Evolutionary conservation across 2,888 invertebrate genomes (phyloP).

Genomic region (Dione juno): DNA sequence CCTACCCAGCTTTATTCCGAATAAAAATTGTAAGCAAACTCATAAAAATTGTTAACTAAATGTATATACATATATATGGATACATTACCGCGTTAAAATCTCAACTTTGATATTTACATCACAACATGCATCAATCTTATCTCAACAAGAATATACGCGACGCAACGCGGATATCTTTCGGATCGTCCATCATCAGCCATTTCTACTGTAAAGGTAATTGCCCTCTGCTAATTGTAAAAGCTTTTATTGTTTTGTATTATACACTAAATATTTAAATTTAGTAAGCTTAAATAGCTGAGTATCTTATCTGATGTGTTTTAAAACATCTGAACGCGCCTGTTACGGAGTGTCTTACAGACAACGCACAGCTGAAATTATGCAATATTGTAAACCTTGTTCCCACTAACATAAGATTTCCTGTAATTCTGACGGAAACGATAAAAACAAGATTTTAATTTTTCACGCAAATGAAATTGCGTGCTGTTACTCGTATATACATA

Average conservation of each 20-base stretch:
- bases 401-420: too few species aligned
- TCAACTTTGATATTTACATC: slow-evolving; percentile 10
- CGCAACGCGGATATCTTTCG: slow-evolving; percentile 7
- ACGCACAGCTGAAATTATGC: too few species aligned
- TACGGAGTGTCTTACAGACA: too few species aligned
- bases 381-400: too few species aligned
- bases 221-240: background rate
- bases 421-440: too few species aligned
- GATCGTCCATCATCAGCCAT: slow-evolving; percentile 4
- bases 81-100: background rate
- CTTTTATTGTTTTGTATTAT: slow-evolving; percentile 4
- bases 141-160: slow-evolving; percentile 8
- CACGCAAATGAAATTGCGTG: too few species aligned
- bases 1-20: too few species aligned
- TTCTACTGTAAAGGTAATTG: slow-evolving; percentile 14
- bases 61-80: background rate
- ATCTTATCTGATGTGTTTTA: too few species aligned
- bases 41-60: background rate
- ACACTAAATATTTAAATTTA: background rate
- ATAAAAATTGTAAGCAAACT: too few species aligned
- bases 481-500: too few species aligned
- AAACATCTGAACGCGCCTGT: too few species aligned
- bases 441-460: too few species aligned
- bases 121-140: slow-evolving; percentile 14
- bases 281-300: background rate